phyloP scores from a whole-genome alignment of 2,113 vertebrate genomes.

The Holacanthus passer region DNA sequence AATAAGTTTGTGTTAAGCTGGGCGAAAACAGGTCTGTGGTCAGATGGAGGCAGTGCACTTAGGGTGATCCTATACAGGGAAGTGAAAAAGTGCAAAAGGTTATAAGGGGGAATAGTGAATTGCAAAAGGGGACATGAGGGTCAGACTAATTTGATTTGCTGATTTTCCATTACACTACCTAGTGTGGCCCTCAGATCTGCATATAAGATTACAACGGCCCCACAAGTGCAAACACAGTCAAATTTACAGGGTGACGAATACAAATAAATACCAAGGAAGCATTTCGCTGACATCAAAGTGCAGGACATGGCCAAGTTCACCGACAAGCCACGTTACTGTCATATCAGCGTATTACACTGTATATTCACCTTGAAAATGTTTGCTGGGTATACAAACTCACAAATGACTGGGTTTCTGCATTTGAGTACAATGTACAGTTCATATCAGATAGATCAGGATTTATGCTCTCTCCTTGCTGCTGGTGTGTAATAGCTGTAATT shows the following conservation, averaged over 20 bases:
- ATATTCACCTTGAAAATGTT: neutral
- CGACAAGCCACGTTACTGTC: neutral
- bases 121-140: too few species aligned
- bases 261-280: slow-evolving; percentile 2
- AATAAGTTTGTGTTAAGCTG: too few species aligned
- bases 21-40: too few species aligned
- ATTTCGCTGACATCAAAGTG: neutral
- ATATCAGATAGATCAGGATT: slow-evolving; percentile 24
- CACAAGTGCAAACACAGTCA: slow-evolving; percentile 25
- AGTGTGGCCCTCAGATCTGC: neutral
- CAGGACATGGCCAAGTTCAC: slow-evolving; percentile 4
- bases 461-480: neutral
- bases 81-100: too few species aligned
- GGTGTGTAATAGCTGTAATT: slow-evolving; percentile 41
- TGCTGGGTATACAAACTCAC: neutral
- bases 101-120: too few species aligned
- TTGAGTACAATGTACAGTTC: slow-evolving; percentile 13
- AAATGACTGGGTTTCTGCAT: neutral
- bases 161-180: too few species aligned
- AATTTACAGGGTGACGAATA: neutral
- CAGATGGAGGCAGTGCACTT: too few species aligned
- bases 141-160: too few species aligned
- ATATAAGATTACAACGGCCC: neutral
- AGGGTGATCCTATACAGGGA: too few species aligned
- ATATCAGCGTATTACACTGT: neutral